Conservation (phyloP, 2,113 vertebrate species). For the Callipepla squamata region DNA sequence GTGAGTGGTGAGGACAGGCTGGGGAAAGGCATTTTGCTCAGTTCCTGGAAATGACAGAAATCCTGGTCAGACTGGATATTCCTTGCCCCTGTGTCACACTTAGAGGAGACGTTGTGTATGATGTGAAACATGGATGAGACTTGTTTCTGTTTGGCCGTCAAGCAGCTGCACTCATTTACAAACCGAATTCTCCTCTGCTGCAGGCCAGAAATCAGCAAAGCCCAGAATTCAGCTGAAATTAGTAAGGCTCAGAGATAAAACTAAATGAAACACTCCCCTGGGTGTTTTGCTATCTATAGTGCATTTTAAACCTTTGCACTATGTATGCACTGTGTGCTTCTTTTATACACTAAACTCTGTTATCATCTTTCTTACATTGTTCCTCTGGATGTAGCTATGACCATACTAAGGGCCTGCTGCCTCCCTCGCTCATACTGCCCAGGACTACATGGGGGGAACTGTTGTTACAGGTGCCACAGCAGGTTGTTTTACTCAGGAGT, state of each 20-base stretch:
- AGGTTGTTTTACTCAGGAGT: not conserved
- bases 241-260: not conserved
- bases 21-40: not conserved
- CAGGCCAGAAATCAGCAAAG: not conserved
- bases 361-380: not conserved
- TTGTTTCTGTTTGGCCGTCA: not conserved
- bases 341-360: not conserved
- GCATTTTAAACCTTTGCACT: not conserved
- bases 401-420: not conserved
- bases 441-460: not conserved
- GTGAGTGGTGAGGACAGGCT: not conserved
- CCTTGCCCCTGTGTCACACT: not conserved
- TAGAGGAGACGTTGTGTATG: rapidly evolving
- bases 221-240: not conserved
- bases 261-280: not conserved
- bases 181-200: not conserved
- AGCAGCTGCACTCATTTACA: not conserved
- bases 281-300: not conserved
- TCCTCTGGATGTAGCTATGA: not conserved
- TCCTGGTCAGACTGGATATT: not conserved
- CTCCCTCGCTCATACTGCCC: not conserved
- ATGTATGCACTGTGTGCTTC: not conserved
- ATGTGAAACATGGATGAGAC: not conserved
- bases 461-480: not conserved
- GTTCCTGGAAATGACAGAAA: not conserved